A percentile compares a stretch with the other conserved stretches of the same genome.
Evolutionary conservation across 2,113 vertebrate species (phyloP).

Genomic region (Nanger granti): DNA sequence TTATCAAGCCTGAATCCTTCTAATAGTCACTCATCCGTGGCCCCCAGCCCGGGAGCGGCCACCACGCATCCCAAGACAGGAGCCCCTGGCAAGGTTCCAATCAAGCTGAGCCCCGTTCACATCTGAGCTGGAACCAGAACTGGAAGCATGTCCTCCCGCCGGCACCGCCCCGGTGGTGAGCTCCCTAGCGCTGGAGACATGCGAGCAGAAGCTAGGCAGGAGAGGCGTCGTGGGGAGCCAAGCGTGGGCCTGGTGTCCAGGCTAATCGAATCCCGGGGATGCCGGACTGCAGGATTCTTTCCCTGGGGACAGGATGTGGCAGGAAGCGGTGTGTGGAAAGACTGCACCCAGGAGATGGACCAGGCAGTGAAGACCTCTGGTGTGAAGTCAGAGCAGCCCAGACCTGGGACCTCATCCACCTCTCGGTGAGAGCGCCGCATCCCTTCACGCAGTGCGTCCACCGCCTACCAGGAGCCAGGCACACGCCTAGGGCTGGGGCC

Average conservation of each 20-base stretch:
- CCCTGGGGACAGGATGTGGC: neutral
- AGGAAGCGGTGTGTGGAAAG: neutral
- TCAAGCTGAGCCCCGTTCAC: neutral
- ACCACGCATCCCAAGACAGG: neutral
- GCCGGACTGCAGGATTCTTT: neutral
- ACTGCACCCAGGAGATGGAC: neutral
- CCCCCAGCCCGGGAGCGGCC: neutral
- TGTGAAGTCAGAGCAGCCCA: neutral
- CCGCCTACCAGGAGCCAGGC: fast-evolving
- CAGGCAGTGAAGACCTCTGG: fast-evolving
- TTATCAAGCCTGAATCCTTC: neutral
- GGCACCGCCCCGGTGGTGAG: neutral
- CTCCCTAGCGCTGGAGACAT: fast-evolving
- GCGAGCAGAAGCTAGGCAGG: neutral
- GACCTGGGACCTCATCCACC: neutral
- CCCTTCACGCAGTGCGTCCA: fast-evolving
- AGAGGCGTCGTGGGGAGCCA: neutral
- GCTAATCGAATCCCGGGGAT: fast-evolving
- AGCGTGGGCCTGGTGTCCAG: fast-evolving
- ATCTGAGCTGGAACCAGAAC: neutral
- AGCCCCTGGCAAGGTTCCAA: neutral
- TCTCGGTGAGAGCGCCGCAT: fast-evolving
- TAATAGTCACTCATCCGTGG: neutral
- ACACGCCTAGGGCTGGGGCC: neutral
- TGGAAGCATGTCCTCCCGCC: fast-evolving